Conservation (phyloP, 2,797 vertebrate genomes). For the Craterocephalus amniculus region DNA sequence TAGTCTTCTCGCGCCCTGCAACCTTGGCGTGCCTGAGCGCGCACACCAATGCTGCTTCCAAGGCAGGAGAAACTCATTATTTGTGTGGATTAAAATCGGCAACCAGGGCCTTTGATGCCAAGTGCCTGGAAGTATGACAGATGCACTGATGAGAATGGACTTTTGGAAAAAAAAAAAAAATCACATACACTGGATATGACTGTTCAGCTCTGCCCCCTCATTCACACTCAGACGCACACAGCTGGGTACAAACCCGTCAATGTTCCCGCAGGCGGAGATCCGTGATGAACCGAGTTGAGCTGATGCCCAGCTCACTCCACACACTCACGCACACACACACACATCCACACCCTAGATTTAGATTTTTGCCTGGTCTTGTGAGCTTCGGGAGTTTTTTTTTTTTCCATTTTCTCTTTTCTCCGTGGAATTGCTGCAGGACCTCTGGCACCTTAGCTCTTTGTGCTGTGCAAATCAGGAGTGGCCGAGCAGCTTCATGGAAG, state of each 20-base stretch:
- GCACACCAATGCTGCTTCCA: background rate
- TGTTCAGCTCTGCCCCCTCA: conserved; percentile 57
- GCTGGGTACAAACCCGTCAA: conserved; percentile 74
- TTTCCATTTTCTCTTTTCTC: conserved; percentile 25
- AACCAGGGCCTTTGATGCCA: conserved; percentile 38
- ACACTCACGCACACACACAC: background rate
- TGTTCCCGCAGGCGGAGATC: conserved; percentile 62
- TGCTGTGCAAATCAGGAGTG: conserved; percentile 55
- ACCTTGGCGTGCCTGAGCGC: background rate
- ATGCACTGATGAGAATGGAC: conserved; percentile 61
- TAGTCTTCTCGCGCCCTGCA: conserved; percentile 1
- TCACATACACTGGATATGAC: conserved; percentile 56
- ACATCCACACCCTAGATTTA: background rate
- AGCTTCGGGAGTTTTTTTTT: conserved; percentile 31
- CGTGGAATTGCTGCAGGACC: conserved; percentile 37
- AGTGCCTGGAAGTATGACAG: conserved; percentile 60
- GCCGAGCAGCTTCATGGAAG: conserved; percentile 55
- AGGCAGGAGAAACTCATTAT: conserved; percentile 14
- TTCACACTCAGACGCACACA: conserved; percentile 61
- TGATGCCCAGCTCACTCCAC: conserved; percentile 30
- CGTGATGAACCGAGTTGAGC: conserved; percentile 48
- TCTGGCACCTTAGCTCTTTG: conserved; percentile 50
- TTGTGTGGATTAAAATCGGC: conserved; percentile 19
- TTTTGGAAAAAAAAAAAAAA: conserved; percentile 35
- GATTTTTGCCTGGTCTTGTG: conserved; percentile 54